These are phyloP conservation scores for Alosa sapidissima DNA, from an alignment of 2,797 vertebrate genomes.

Conservation along the genomic window DNA sequence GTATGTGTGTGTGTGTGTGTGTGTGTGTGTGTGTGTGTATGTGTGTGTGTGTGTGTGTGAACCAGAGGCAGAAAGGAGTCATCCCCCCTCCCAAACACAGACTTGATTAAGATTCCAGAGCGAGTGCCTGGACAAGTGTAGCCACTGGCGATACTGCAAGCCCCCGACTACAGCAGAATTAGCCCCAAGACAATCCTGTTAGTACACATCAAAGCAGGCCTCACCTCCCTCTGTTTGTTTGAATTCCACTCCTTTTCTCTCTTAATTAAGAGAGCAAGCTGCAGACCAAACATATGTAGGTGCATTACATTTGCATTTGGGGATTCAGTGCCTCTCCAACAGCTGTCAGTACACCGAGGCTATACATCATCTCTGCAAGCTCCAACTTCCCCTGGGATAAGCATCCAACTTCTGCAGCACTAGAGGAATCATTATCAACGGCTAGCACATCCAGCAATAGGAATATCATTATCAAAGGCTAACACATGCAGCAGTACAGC, in stretches of 20 bases:
- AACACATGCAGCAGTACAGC: neutral
- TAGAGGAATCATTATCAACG: neutral
- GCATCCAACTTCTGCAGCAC: neutral
- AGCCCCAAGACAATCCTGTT: constrained; percentile 19
- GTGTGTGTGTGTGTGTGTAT: neutral
- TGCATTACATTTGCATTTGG: constrained; percentile 10
- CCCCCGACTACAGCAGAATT: neutral
- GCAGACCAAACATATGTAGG: neutral
- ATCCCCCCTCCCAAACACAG: neutral
- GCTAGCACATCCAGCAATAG: neutral
- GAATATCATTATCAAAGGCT: too few species aligned
- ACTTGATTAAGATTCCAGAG: neutral
- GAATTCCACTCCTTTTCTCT: neutral
- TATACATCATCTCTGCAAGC: constrained; percentile 9
- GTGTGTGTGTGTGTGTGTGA: neutral
- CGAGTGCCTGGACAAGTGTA: constrained; percentile 3
- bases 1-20: neutral
- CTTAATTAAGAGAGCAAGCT: constrained; percentile 17
- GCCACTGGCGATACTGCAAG: constrained; percentile 5
- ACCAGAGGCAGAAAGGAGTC: neutral
- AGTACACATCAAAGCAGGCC: constrained; percentile 7
- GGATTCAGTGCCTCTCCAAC: neutral
- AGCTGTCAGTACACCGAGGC: constrained; percentile 3
- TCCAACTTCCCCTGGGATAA: neutral
- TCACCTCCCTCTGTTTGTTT: neutral